Evolutionary conservation across 37 sponge, comb jelly and placozoan species (phyloP).

Genomic region (Sycon ciliatum): DNA sequence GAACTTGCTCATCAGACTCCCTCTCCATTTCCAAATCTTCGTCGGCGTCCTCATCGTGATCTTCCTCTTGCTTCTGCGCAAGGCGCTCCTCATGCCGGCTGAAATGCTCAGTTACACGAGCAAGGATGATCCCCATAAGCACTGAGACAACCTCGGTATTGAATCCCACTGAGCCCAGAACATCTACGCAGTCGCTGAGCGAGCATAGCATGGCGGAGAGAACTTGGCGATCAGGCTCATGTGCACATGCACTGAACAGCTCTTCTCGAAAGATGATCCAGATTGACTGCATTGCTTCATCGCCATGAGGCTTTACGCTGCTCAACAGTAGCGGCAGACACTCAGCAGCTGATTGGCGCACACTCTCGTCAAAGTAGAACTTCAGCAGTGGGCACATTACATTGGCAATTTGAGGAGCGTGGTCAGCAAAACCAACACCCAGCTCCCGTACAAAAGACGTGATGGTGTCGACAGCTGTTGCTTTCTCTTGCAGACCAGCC

Average conservation of each 20-base stretch:
- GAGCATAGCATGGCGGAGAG: background rate
- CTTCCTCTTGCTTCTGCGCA: slow-evolving; percentile 74
- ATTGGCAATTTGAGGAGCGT: no score
- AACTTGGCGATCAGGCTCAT: background rate
- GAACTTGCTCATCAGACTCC: slow-evolving; percentile 59
- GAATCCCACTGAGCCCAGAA: slow-evolving; percentile 84
- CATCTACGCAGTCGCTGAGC: slow-evolving; percentile 73
- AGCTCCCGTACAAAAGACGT: background rate
- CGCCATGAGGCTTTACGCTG: slow-evolving; percentile 74
- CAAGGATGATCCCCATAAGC: slow-evolving; percentile 59
- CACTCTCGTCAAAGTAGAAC: slow-evolving; percentile 80
- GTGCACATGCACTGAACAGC: no score
- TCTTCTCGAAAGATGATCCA: slow-evolving; percentile 73
- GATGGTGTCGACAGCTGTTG: background rate
- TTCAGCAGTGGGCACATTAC: slow-evolving; percentile 91
- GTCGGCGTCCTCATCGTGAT: slow-evolving; percentile 95
- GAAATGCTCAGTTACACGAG: slow-evolving; percentile 57
- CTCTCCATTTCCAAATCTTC: slow-evolving; percentile 81
- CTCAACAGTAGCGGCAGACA: slow-evolving; percentile 82
- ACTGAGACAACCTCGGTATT: slow-evolving; percentile 66
- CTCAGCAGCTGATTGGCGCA: slow-evolving; percentile 85
- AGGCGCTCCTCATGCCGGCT: slow-evolving; percentile 61
- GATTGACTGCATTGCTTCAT: slow-evolving; percentile 46
- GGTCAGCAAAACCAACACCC: background rate
- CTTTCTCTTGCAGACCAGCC: no score